These are phyloP conservation scores for Leucania comma DNA, from an alignment of 2,888 invertebrate genomes.

Conservation along the genomic window DNA sequence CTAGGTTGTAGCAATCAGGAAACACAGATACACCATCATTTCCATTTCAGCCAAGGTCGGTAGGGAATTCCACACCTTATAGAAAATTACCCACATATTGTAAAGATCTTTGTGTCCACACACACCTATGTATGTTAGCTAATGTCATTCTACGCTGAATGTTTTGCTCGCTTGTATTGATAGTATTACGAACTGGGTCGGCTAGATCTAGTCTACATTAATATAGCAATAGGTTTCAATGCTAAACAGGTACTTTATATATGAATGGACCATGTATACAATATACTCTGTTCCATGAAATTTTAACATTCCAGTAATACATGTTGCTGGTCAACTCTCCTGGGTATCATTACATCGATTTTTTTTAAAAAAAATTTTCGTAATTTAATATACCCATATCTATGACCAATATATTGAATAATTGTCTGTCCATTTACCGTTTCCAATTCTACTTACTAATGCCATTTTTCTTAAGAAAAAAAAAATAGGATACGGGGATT, in stretches of 20 bases:
- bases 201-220: slow-evolving; percentile 54
- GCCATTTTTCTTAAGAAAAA: too few relatives aligned
- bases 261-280: slow-evolving; percentile 7
- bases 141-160: slow-evolving; percentile 52
- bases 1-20: too few relatives aligned
- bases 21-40: too few relatives aligned
- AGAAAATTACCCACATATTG: slow-evolving; percentile 51
- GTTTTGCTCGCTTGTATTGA: slow-evolving; percentile 54
- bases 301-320: background rate
- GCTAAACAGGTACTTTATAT: slow-evolving; percentile 28
- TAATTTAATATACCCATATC: too few relatives aligned
- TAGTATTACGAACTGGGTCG: slow-evolving; percentile 60
- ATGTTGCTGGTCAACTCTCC: background rate
- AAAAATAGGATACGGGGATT: too few relatives aligned
- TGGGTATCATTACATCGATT: too few relatives aligned
- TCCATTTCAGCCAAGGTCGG: too few relatives aligned
- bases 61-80: too few relatives aligned
- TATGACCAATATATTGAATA: too few relatives aligned
- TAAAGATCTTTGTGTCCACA: slow-evolving; percentile 50
- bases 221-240: slow-evolving; percentile 50
- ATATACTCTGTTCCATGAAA: slow-evolving; percentile 1
- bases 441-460: background rate
- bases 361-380: too few relatives aligned
- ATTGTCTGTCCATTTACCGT: background rate
- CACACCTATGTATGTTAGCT: slow-evolving; percentile 47